These are phyloP conservation scores for Percina caprodes DNA, from an alignment of 2,113 vertebrate species.

Conservation along the genomic window DNA sequence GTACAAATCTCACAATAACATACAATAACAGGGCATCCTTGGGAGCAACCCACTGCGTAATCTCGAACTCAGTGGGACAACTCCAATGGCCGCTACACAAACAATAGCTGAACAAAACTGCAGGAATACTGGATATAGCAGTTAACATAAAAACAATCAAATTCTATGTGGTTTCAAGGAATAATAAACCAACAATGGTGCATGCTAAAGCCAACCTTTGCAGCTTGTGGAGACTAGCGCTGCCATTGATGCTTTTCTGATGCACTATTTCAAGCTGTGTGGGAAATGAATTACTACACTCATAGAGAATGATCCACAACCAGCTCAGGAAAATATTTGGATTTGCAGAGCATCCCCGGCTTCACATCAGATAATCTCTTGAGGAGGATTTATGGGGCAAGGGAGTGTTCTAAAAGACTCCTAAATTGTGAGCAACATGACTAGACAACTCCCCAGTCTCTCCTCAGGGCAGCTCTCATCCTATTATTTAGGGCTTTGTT, in stretches of 20 bases:
- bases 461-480: slow-evolving; percentile 73
- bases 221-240: slow-evolving; percentile 68
- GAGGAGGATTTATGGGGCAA: slow-evolving; percentile 82
- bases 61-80: slow-evolving; percentile 55
- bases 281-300: slow-evolving; percentile 77
- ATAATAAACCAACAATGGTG: slow-evolving; percentile 74
- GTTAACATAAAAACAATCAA: slow-evolving; percentile 71
- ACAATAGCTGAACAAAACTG: slow-evolving; percentile 73
- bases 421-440: slow-evolving; percentile 84
- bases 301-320: slow-evolving; percentile 81
- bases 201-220: slow-evolving; percentile 58
- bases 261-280: slow-evolving; percentile 66
- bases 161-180: slow-evolving; percentile 65
- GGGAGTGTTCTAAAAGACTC: slow-evolving; percentile 82
- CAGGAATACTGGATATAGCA: slow-evolving; percentile 57
- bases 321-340: slow-evolving; percentile 85
- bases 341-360: slow-evolving; percentile 81
- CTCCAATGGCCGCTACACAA: slow-evolving; percentile 67
- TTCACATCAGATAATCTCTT: slow-evolving; percentile 83
- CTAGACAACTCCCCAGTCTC: slow-evolving; percentile 78
- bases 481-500: slow-evolving; percentile 84
- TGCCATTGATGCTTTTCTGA: slow-evolving; percentile 72
- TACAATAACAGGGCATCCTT: slow-evolving; percentile 63
- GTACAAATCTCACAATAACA: slow-evolving; percentile 64
- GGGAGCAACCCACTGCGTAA: slow-evolving; percentile 57